phyloP scores from a whole-genome alignment of 2,113 vertebrate species.

The Colius striatus region DNA sequence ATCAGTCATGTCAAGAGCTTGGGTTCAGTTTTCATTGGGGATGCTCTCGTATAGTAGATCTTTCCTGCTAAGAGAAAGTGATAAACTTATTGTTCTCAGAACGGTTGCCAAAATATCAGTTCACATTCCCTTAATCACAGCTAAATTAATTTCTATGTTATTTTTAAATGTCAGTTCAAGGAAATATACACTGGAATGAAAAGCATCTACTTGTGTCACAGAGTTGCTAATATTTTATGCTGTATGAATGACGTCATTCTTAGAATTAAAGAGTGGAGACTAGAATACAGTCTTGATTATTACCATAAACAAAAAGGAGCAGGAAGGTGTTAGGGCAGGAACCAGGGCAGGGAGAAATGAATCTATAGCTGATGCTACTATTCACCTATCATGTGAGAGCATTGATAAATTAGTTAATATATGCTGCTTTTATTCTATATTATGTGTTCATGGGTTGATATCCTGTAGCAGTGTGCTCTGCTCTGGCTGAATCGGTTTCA shows the following conservation, averaged over 20 bases:
- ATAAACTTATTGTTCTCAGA: background rate
- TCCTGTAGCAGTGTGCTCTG: background rate
- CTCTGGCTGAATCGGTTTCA: slow-evolving; percentile 19
- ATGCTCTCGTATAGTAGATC: background rate
- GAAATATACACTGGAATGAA: background rate
- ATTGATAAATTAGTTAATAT: slow-evolving; percentile 58
- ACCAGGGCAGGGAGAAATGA: background rate
- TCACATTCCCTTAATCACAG: background rate
- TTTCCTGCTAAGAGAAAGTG: background rate
- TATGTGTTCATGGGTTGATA: slow-evolving; percentile 47
- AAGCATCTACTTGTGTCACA: background rate
- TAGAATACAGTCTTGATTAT: background rate
- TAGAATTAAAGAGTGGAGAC: background rate
- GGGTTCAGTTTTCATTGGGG: background rate
- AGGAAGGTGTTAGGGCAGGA: background rate
- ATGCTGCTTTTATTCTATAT: slow-evolving; percentile 20
- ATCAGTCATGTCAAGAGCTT: background rate
- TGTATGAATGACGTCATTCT: background rate
- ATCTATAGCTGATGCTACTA: background rate
- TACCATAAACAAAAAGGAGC: background rate
- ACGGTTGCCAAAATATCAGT: slow-evolving; percentile 8
- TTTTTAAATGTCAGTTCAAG: background rate
- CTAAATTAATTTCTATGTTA: slow-evolving; percentile 23
- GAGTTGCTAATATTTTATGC: background rate
- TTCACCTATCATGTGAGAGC: background rate